Base-by-base conservation (phyloP, 1,140 invertebrate species). In the Hylyphantes graminicola region DNA sequence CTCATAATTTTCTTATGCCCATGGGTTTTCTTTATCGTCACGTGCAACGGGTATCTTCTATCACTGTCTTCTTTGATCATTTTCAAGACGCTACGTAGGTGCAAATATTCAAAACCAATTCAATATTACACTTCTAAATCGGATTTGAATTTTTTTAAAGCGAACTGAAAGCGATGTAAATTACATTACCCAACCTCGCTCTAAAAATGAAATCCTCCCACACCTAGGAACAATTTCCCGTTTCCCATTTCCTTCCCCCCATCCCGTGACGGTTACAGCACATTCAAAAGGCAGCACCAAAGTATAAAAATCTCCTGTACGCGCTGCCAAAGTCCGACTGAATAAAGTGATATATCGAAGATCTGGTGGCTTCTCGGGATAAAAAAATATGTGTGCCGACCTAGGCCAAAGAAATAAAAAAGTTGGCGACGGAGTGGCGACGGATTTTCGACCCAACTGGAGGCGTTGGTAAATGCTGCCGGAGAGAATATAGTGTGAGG, bases 341-440 rank as follows among this genome's bases (percentile, higher is more conserved):
- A 65, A 78, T 78, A 78, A 78, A 78, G 76, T 78, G 76, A 78
- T 80, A 80, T 80, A 80, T 80, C 65, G 77, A 54, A 35, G 53
- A 55, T 21, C 55, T 70, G 65, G 67, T 80, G 67, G 50, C 64
- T 80, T 78, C 76, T 63, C 21, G 35, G 50, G 63, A 78, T 15
- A 61, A 61, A 61, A n/a, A 61, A 61, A 61, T 61, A 61, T 61
- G 17, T 61, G 76, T 78, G n/a, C 76, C 67, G 76, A 78, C 67
- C 10, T 19, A 59, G 61, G 77, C 17, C 35, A 51, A 78, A 68
- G 59, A 21, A 78, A 65, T 67, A 67, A 57, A 57, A 67, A 57
- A 17, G 21, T 48, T 80, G 77, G 77, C 77, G 77, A 70, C 77
- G 50, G 77, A 68, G 19, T 48, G 77, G 77, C 77, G 77, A 70